Evolutionary conservation across 2,113 vertebrate genomes (phyloP).

Genomic region (Calyptomena viridis): DNA sequence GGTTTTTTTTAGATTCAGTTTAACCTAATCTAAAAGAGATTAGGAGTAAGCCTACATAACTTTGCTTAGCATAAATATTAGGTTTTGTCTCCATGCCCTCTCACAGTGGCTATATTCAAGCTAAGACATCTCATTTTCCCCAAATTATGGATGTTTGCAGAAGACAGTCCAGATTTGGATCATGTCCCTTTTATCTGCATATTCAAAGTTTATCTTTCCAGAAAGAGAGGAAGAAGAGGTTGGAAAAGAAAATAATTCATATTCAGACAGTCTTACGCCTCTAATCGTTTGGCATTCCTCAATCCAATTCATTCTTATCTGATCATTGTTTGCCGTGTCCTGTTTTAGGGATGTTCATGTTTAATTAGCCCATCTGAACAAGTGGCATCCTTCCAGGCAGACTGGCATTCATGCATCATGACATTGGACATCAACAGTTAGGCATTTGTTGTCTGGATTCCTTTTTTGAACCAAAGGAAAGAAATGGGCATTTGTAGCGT

Average conservation of each 20-base stretch:
- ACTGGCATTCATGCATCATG: background rate
- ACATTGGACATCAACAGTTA: background rate
- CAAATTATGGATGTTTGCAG: background rate
- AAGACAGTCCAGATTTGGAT: background rate
- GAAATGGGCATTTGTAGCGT: background rate
- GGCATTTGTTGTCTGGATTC: constrained; percentile 41
- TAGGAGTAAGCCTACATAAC: background rate
- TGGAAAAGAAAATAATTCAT: background rate
- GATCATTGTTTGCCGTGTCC: background rate
- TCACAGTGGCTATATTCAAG: background rate
- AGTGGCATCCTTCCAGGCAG: constrained; percentile 5
- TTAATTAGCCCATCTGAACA: background rate
- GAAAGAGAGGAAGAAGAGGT: background rate
- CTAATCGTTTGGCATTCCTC: background rate
- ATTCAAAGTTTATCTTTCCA: background rate
- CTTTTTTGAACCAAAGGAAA: constrained; percentile 21
- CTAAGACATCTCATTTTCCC: background rate
- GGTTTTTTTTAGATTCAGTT: background rate
- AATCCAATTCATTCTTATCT: background rate
- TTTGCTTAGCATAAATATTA: background rate
- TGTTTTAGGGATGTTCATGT: background rate
- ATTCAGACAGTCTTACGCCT: background rate
- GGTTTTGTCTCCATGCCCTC: background rate
- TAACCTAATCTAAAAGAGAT: background rate
- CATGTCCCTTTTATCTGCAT: background rate